phyloP scores from a whole-genome alignment of 2,888 invertebrate species.

The Teleiodes luculella region DNA sequence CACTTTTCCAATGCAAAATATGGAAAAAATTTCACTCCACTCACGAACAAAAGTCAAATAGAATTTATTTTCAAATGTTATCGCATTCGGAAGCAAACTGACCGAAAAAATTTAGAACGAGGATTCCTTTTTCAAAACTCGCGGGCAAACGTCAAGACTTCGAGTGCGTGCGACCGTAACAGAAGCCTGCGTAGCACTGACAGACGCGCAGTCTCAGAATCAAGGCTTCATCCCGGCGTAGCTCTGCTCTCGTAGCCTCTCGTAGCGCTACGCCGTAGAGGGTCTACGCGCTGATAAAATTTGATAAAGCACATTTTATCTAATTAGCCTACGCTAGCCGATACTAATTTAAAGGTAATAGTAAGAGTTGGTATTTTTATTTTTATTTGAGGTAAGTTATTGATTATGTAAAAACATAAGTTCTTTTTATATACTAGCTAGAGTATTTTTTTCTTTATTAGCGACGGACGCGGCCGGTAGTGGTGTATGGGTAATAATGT shows the following conservation, averaged over 20 bases:
- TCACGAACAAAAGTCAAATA: background rate
- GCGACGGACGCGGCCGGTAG: no score
- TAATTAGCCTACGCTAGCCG: conserved; percentile 31
- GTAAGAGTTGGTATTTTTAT: conserved; percentile 6
- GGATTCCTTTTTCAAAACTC: conserved; percentile 11
- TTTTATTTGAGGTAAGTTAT: background rate
- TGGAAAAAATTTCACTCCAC: conserved; percentile 12
- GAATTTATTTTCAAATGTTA: background rate
- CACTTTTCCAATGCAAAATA: background rate
- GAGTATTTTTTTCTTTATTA: no score
- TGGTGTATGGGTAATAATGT: no score
- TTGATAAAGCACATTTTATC: conserved; percentile 45
- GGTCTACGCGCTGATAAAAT: conserved; percentile 34
- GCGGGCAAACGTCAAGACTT: conserved; percentile 3
- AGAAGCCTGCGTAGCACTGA: conserved; percentile 54
- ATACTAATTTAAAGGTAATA: conserved; percentile 19
- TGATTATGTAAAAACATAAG: no score
- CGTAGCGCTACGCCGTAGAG: conserved; percentile 33
- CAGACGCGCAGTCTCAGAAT: conserved; percentile 69
- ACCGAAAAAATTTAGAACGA: background rate
- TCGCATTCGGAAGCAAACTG: background rate
- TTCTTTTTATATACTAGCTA: no score
- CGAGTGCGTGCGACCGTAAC: conserved; percentile 35
- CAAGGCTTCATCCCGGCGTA: conserved; percentile 41
- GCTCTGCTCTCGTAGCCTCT: conserved; percentile 26